phyloP scores from a whole-genome alignment of 1,140 invertebrate species.

The Drosophila micromelanica region DNA sequence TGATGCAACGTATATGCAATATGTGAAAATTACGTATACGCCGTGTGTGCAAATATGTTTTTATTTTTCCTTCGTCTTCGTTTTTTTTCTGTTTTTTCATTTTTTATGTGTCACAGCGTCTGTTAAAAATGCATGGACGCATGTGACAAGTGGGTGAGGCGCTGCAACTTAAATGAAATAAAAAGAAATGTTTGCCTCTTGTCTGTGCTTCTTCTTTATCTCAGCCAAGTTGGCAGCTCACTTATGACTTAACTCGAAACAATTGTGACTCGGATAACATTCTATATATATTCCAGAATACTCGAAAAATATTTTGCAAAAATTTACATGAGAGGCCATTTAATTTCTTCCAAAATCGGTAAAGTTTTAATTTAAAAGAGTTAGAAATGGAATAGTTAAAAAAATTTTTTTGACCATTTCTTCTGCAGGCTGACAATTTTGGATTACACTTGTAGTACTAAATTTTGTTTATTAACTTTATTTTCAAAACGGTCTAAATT shows the following conservation, averaged over 20 bases:
- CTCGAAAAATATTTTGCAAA: too few relatives aligned
- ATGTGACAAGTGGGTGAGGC: conserved; percentile 15
- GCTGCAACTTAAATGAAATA: conserved; percentile 37
- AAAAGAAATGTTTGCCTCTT: conserved; percentile 41
- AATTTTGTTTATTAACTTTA: too few relatives aligned
- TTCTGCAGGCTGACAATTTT: too few relatives aligned
- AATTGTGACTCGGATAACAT: neutral
- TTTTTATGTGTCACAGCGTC: conserved; percentile 45
- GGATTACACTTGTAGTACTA: too few relatives aligned
- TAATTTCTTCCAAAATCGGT: too few relatives aligned
- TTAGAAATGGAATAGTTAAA: too few relatives aligned
- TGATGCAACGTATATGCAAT: conserved; percentile 76
- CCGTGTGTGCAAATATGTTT: conserved; percentile 62
- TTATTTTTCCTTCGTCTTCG: conserved; percentile 20
- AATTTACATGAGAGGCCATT: too few relatives aligned
- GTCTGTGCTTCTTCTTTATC: neutral
- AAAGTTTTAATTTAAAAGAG: too few relatives aligned
- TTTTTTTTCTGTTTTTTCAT: too few relatives aligned
- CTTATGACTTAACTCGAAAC: conserved; percentile 25
- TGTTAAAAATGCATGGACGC: conserved; percentile 51
- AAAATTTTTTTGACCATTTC: too few relatives aligned
- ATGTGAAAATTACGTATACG: conserved; percentile 78
- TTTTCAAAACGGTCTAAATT: neutral
- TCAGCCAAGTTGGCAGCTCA: conserved; percentile 23
- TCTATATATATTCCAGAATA: neutral